Evolutionary conservation across 2,113 vertebrate species (phyloP).

Genomic region (Pongo pygmaeus): DNA sequence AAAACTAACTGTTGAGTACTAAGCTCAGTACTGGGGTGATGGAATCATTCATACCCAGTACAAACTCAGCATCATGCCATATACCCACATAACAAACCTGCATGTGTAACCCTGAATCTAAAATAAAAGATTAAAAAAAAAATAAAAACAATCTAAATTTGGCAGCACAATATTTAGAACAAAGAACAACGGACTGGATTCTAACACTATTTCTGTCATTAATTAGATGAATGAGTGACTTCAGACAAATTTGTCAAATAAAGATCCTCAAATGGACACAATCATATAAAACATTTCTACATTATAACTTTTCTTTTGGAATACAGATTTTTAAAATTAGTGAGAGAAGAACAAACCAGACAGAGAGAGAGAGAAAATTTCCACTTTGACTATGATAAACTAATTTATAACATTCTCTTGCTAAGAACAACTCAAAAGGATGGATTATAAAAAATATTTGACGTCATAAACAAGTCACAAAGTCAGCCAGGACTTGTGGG

Average conservation of each 20-base stretch:
- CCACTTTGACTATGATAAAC: background rate
- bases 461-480: background rate
- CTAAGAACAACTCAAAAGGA: background rate
- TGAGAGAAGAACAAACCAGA: background rate
- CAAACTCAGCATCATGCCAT: too few species aligned
- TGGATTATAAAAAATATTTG: background rate
- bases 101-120: too few species aligned
- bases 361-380: background rate
- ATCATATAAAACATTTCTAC: background rate
- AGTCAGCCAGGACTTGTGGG: background rate
- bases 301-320: background rate
- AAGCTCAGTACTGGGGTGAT: too few species aligned
- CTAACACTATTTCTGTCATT: background rate
- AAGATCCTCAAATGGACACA: background rate
- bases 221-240: slow-evolving; percentile 20
- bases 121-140: background rate
- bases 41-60: too few species aligned
- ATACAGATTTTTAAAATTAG: background rate
- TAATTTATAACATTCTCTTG: background rate
- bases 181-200: background rate
- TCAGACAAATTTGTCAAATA: background rate
- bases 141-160: slow-evolving; percentile 51
- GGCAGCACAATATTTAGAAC: background rate
- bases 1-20: too few species aligned
- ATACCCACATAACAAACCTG: too few species aligned